Evolutionary conservation across 1,140 invertebrate genomes (phyloP), one percentile per base, ranked within the genome.

Genomic region (Drosophila ananassae): DNA sequence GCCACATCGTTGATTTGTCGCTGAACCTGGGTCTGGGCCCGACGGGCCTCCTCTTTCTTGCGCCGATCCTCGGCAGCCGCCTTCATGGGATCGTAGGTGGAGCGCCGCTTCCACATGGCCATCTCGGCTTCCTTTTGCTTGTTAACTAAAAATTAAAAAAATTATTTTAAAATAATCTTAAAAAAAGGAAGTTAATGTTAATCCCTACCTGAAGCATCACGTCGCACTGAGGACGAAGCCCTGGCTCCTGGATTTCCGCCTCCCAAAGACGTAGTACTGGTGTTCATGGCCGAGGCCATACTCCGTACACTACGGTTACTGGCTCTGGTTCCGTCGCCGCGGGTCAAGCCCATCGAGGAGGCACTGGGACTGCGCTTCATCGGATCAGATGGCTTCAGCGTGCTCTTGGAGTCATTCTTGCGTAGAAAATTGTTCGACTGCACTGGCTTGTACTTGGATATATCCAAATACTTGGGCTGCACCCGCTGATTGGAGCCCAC

Each of bases 51-150:
- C 39, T 92, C 92, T 58, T 92, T 92, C 79, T 95, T 95, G 39
- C 93, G 93, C 73, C 95, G 95, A 25, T 95, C 96, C 81, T 96
- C 95, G 7, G 96, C 96, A 2, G 97, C 97, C 10, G 96, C 95
- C 83, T 97, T 97, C 93, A 97, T 95, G 2, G 97, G 97, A 93
- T 98, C 97, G 92, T 98, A 98, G 77, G 95, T 97, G 83, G 97
- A 97, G 62, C 97, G 93, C 61, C 97, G 93, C 89, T 97, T 97
- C 97, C 97, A 98, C 93, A 98, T 98, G 90, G 97, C 96, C 93
- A 97, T 95, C 89, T 98, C 97, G 46, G 96, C 95, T 91, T 97
- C 96, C 91, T 95, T 95, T 93, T 94, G 94, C 84, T 94, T 94
- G 93, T 92, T 50, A 44, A 92, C 93, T 93, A 74, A 12, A 50